These are phyloP conservation scores for Phytoseiulus persimilis DNA, from an alignment of 2,888 invertebrate species.

Conservation along the genomic window DNA sequence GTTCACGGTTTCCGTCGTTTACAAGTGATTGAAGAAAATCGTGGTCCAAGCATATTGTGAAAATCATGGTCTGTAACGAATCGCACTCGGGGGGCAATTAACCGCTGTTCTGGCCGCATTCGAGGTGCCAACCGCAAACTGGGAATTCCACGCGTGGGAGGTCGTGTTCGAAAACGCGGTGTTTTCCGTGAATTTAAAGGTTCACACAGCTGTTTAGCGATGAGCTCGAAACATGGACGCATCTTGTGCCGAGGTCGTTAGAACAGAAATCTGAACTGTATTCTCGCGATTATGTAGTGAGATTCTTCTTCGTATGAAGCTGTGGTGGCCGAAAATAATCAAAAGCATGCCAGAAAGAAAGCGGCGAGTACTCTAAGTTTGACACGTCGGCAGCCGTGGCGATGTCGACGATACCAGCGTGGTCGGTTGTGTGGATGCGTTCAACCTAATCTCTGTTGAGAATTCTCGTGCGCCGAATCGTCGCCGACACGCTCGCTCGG, in stretches of 20 bases:
- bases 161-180: not conserved
- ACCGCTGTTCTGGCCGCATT: not conserved
- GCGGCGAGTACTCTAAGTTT: not conserved
- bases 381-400: not conserved
- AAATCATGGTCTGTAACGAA: not conserved
- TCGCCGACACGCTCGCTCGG: not conserved
- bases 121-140: not conserved
- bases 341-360: not conserved
- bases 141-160: not conserved
- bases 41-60: not conserved
- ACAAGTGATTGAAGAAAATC: not conserved
- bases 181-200: not conserved
- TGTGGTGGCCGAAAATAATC: not conserved
- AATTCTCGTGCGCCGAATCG: not conserved
- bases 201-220: not conserved
- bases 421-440: not conserved
- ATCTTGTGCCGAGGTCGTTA: not conserved
- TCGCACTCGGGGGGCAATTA: not conserved
- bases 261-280: not conserved
- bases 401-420: conserved; percentile 5
- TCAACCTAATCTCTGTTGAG: not conserved
- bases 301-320: not conserved
- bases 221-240: not conserved
- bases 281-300: not conserved
- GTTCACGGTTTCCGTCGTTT: not conserved